Evolutionary conservation across 2,888 invertebrate species (phyloP), one percentile per base, ranked within the genome.

Genomic region (Melanchra persicariae): DNA sequence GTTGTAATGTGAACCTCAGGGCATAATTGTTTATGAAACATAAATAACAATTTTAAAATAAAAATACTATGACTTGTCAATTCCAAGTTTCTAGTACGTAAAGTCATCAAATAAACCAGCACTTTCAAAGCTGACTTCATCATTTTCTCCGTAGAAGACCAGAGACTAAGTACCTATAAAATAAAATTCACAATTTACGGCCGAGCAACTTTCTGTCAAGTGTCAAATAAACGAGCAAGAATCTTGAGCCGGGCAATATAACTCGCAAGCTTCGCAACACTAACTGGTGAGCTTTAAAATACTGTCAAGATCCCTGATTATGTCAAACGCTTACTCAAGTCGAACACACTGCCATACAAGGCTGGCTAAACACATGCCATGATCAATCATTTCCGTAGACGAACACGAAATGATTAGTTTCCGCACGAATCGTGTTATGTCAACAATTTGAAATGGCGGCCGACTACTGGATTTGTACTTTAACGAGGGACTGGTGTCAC

Each of bases 391-490:
- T 85, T 78, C 76, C 70, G 75, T 81, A 79, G 63, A 64, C 86
- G 75, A 83, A 82, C 68, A 72, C 34, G 65, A 79, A 85, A 71
- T 77, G 66, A 81, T 83, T 69, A 59, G 83, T 81, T 87, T 89
- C 86, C 85, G 81, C 78, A 87, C 85, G 84, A 82, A 86, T 71
- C 85, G 73, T 79, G 84, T 84, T 83, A 84, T 86, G 87, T 85
- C 85, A 87, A 87, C 82, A 82, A 83, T 87, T 84, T 83, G 70
- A 87, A 85, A 87, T 87, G 86, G 87, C 86, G 68, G 77, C 78
- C 82, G 71, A 87, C 90, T 89, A 86, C 90, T 82, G 87, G 79
- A 70, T 81, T 85, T 81, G 74, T 83, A 77, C 79, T 83, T 70
- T 79, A 80, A 81, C 75, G 70, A 82, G 77, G 66, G 45, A 80